phyloP scores from a whole-genome alignment of 2,113 vertebrate species.

The Leptocoma aspasia region DNA sequence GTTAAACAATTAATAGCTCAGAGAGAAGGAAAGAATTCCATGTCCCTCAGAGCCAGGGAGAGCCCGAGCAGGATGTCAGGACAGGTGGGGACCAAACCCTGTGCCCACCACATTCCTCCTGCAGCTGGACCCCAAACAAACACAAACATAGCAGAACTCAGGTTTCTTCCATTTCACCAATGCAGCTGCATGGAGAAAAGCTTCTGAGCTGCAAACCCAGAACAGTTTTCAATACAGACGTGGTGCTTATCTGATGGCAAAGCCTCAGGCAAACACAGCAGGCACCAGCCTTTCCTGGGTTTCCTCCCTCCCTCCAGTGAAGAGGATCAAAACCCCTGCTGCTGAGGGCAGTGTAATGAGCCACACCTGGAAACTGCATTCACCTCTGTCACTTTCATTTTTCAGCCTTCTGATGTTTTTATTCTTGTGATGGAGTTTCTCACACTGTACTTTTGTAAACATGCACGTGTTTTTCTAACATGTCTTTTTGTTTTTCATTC shows the following conservation, averaged over 20 bases:
- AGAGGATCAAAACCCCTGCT: accelerated
- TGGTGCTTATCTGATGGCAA: background rate
- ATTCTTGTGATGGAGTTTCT: too few species aligned
- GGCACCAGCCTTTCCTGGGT: background rate
- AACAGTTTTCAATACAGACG: background rate
- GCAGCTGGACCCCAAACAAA: background rate
- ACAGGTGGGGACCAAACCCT: background rate
- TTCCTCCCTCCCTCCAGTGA: background rate
- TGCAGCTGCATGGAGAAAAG: background rate
- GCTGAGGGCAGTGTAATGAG: background rate
- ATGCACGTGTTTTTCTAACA: too few species aligned
- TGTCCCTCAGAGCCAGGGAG: accelerated
- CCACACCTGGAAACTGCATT: background rate
- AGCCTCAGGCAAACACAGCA: background rate
- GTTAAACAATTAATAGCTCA: background rate
- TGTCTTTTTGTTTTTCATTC: too few species aligned
- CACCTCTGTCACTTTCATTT: too few species aligned
- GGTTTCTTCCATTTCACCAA: background rate
- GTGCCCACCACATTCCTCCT: background rate
- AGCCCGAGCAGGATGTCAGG: accelerated
- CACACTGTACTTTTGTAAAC: too few species aligned
- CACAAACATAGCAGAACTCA: background rate
- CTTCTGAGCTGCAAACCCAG: background rate
- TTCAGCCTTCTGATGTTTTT: too few species aligned
- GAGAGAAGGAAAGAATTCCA: background rate